Evolutionary conservation across 2,797 vertebrate genomes (phyloP).

Genomic region (Tenualosa ilisha): DNA sequence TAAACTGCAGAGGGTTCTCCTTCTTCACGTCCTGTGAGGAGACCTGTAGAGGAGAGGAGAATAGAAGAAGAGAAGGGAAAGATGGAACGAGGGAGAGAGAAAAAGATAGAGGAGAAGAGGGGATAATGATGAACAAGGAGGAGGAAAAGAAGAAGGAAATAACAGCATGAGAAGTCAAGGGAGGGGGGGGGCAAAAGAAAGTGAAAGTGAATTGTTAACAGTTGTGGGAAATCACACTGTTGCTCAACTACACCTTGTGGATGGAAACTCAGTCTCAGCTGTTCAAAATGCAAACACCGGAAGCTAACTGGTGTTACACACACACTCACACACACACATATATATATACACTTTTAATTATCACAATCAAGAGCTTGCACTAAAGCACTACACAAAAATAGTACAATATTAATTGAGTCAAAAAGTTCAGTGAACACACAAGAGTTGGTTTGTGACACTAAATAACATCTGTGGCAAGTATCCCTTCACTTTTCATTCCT

Average conservation of each 20-base stretch:
- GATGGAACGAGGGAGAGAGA: neutral
- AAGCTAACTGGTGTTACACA: neutral
- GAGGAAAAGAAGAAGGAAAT: neutral
- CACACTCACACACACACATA: neutral
- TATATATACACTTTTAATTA: neutral
- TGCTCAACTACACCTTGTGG: neutral
- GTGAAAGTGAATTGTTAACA: neutral
- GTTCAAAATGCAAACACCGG: neutral
- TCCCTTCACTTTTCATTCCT: neutral
- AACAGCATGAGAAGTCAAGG: neutral
- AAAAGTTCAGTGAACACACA: neutral
- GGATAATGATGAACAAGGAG: neutral
- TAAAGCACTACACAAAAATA: neutral
- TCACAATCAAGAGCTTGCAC: neutral
- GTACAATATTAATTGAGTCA: neutral
- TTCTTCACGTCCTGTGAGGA: slow-evolving; percentile 92
- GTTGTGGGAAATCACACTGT: neutral
- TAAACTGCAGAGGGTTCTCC: slow-evolving; percentile 92
- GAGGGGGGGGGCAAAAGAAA: neutral
- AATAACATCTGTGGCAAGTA: neutral
- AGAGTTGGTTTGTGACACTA: neutral
- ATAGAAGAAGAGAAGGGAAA: neutral
- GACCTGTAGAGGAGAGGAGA: slow-evolving; percentile 74
- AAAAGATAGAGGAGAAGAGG: neutral
- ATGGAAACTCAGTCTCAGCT: neutral